Evolutionary conservation across 2,888 invertebrate species (phyloP), one percentile per base, ranked within the genome.

Genomic region (Cosmia trapezina): DNA sequence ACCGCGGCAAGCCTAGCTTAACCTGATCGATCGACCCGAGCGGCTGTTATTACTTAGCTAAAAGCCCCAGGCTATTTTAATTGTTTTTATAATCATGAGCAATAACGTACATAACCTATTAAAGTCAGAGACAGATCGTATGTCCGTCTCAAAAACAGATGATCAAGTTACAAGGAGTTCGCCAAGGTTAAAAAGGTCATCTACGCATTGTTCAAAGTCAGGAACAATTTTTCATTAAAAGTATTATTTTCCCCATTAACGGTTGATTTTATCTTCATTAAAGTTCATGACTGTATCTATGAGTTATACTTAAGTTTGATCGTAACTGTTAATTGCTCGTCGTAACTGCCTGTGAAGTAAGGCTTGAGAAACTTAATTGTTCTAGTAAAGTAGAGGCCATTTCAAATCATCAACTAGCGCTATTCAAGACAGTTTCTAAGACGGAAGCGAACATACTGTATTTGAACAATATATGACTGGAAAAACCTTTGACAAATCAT

Each of bases 401-500:
- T 79, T 51, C 62, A 76, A 63, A 81, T 62, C 70, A 72, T 69
- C 54, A 28, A 59, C 64, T 60, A 68, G 53, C 43, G 12, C 76
- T 67, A 66, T 76, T 72, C 54, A 28, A 67, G 53, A 14, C 17
- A 51, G 28, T 54, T 68, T 45, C 22, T 64, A 61, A 62, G 53
- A 54, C n/a, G n/a, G 41, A 57, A 68, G 67, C 3, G 53, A 33
- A 61, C 41, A 37, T 61, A 37, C 41, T n/a, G 28, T 43, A 60
- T 49, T n/a, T 33, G 7, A 45, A 63, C 9, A 5, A 37, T 53
- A 53, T 37, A 22, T 43, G n/a, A 17, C 17, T 22, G 14, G 12
- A 3, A 45, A 28, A 6, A 59, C 72, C 2, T 63, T 64, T 86
- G 88, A 90, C 88, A 88, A 88, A 90, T 89, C 89, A 88, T 87